Evolutionary conservation across 2,888 invertebrate genomes (phyloP).

Genomic region (Embidobia sp.): DNA sequence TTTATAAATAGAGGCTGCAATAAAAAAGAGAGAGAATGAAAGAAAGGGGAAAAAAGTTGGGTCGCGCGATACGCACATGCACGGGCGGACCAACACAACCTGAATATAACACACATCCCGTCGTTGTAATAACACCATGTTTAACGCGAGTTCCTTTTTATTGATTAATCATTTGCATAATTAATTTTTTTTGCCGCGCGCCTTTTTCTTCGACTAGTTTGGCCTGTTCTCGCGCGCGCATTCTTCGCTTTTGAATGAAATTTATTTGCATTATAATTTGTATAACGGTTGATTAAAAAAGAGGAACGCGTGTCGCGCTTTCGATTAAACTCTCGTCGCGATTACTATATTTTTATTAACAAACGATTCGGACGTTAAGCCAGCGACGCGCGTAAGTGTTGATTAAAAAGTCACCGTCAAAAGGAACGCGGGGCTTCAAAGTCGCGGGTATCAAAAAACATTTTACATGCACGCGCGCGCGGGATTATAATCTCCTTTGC

Average conservation of each 20-base stretch:
- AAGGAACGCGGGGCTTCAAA: slow-evolving; percentile 28
- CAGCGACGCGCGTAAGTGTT: slow-evolving; percentile 13
- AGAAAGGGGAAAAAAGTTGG: background rate
- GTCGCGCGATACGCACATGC: background rate
- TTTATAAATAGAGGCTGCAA: slow-evolving; percentile 12
- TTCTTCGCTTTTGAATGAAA: slow-evolving; percentile 37
- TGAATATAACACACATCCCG: slow-evolving; percentile 5
- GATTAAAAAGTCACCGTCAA: slow-evolving; percentile 32
- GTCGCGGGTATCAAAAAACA: slow-evolving; percentile 43
- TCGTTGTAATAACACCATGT: slow-evolving; percentile 20
- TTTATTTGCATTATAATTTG: slow-evolving; percentile 27
- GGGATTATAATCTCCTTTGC: slow-evolving; percentile 46
- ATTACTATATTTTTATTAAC: slow-evolving; percentile 30
- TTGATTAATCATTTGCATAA: slow-evolving; percentile 53
- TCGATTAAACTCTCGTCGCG: slow-evolving; percentile 3
- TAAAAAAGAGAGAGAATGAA: slow-evolving; percentile 4
- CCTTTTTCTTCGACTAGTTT: slow-evolving; percentile 40
- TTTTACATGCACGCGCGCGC: slow-evolving; percentile 49
- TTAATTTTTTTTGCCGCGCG: slow-evolving; percentile 30
- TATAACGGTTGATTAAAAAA: slow-evolving; percentile 5
- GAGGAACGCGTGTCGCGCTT: slow-evolving; percentile 2
- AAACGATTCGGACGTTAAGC: slow-evolving; percentile 17
- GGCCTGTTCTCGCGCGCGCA: slow-evolving; percentile 17
- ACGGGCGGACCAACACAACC: background rate
- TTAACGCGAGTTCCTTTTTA: slow-evolving; percentile 34